Base-by-base conservation (phyloP, 1,140 invertebrate species). In the Hypothenemus hampei region DNA sequence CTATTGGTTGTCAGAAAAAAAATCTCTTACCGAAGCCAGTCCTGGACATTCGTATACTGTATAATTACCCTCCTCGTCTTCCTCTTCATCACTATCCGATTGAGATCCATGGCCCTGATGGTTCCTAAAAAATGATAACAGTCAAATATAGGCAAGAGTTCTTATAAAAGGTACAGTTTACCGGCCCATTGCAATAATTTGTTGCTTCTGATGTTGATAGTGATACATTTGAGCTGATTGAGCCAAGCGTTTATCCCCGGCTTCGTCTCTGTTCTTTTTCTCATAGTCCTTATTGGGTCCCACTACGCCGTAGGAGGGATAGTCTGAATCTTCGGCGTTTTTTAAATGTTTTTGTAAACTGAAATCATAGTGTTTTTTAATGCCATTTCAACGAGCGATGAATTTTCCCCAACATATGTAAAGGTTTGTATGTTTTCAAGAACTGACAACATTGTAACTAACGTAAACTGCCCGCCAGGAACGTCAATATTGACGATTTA, bases 191-290 rank as follows among this genome's bases (percentile, higher is more conserved):
- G 87, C 87, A 51, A 90, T 86, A 39, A 97, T 97, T 72, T 97
- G 93, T 71, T 97, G 92, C 71, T 98, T 98, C 70, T 98, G 94
- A 70, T 98, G 94, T 69, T 98, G 95, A 73, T 97, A 98, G 68
- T 98, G 95, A 71, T 97, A 98, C 91, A 98, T 97, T 71, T 98
- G 95, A 1, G 95, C 96, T 23, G 91, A 96, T 67, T 97, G 93
- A 0, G 94, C 96, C 48, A 98, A 77, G 66, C 93, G 87, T 36
- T 93, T 78, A 72, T 98, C 94, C 4, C 89, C 91, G 0, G 83
- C 81, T 2, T 83, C 78, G 8, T 84, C 85, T 11, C 83, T 70
- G 15, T 57, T 41, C 29, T 51, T 57, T 20, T 57, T 57, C 24
- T 57, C 55, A 29, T 50, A 57, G 53, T 93, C 90, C 65, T 91